These are phyloP conservation scores for Oenanthe melanoleuca DNA, from an alignment of 2,113 vertebrate genomes.

Conservation along the genomic window DNA sequence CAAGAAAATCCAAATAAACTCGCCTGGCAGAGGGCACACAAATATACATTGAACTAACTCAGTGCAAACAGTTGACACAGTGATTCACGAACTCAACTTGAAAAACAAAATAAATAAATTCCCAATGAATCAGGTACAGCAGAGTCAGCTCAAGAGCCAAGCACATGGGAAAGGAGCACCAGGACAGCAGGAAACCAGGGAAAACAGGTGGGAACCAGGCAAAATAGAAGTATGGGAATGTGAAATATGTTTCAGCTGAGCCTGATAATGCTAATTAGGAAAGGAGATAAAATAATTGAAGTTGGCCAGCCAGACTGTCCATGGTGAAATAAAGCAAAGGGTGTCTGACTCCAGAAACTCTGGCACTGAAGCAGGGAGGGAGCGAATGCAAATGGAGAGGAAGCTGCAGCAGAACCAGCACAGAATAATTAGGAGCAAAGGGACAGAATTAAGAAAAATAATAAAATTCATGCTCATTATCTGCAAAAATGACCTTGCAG, in stretches of 20 bases:
- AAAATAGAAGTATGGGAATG: rapidly evolving
- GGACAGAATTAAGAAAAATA: not conserved
- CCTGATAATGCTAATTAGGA: not conserved
- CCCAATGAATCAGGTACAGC: rapidly evolving
- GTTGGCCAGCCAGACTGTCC: not conserved
- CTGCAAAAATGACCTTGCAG: not conserved
- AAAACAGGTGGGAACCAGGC: not conserved
- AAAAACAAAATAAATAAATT: not conserved
- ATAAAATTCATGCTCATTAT: not conserved
- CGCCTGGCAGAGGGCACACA: not conserved
- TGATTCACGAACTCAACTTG: not conserved
- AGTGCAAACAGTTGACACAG: not conserved
- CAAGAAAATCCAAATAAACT: not conserved
- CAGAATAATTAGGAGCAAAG: not conserved
- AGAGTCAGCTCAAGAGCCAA: not conserved
- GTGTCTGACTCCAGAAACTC: not conserved
- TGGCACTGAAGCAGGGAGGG: not conserved
- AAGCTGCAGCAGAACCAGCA: not conserved
- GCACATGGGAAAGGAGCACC: not conserved
- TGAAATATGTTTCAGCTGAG: not conserved
- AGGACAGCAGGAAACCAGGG: not conserved
- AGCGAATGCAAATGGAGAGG: not conserved
- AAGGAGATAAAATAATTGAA: not conserved
- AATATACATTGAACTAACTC: not conserved
- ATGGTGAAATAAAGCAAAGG: not conserved